Percentiles rank a stretch among this genome's conserved stretches.
phyloP scores from a whole-genome alignment of 2,888 invertebrate species.

The Sipha maydis region DNA sequence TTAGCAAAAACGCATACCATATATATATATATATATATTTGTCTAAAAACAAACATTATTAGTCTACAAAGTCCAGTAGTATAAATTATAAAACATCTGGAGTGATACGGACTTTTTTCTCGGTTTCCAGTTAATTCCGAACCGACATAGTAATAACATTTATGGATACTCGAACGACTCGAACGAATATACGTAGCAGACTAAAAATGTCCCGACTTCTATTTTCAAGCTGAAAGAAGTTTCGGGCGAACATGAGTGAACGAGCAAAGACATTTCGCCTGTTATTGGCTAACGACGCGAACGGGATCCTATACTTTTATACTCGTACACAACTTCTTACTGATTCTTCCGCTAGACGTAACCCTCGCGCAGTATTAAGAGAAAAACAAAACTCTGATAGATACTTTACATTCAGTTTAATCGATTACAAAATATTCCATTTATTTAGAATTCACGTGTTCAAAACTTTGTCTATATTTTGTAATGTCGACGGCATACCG shows the following conservation, averaged over 20 bases:
- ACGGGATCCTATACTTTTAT: slow-evolving; percentile 10
- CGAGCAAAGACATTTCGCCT: slow-evolving; percentile 4
- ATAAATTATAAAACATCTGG: too few species aligned
- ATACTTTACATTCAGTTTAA: neutral
- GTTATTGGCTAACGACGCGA: slow-evolving; percentile 42
- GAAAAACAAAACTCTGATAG: neutral
- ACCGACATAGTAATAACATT: neutral
- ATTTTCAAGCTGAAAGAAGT: slow-evolving; percentile 16
- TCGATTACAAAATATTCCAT: neutral
- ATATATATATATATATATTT: too few species aligned
- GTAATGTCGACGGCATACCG: neutral
- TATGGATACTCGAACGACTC: neutral
- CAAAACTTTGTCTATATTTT: neutral
- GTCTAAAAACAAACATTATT: too few species aligned
- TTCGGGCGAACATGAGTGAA: slow-evolving; percentile 1
- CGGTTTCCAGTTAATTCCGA: too few species aligned
- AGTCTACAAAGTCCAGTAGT: too few species aligned
- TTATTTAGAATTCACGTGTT: neutral
- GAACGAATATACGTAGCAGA: neutral
- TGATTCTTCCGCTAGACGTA: slow-evolving; percentile 5
- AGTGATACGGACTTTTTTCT: too few species aligned
- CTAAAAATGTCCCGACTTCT: neutral
- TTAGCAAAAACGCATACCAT: too few species aligned
- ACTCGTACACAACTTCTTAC: slow-evolving; percentile 7
- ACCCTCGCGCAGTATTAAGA: neutral